Conservation (phyloP, 2,888 invertebrate species). For the Carcina quercana region DNA sequence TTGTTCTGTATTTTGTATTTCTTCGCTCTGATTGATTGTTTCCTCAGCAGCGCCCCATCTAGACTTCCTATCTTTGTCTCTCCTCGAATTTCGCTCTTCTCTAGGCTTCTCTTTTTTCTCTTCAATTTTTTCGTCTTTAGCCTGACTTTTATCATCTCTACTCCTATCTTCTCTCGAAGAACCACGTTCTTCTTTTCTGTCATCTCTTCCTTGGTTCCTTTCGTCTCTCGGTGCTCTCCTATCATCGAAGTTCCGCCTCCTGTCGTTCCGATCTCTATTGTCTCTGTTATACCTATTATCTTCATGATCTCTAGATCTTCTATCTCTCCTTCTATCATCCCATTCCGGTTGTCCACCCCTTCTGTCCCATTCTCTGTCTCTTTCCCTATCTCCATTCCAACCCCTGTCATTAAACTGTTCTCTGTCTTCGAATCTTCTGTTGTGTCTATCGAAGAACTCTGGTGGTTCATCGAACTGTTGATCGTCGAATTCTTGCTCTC, state of each 20-base stretch:
- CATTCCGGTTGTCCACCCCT: slow-evolving; percentile 27
- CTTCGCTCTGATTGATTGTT: slow-evolving; percentile 8
- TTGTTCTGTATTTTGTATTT: slow-evolving; percentile 8
- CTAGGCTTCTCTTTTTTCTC: slow-evolving; percentile 10
- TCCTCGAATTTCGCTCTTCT: slow-evolving; percentile 29
- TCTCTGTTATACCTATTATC: no score
- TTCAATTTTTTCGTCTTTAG: slow-evolving; percentile 3
- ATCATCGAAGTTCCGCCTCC: slow-evolving; percentile 38
- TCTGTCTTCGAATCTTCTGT: slow-evolving; percentile 55
- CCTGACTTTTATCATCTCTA: slow-evolving; percentile 3
- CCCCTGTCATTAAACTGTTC: slow-evolving; percentile 50
- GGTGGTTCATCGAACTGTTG: slow-evolving; percentile 41
- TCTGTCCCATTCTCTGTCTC: slow-evolving; percentile 24
- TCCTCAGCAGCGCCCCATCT: slow-evolving; percentile 61
- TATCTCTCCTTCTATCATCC: slow-evolving; percentile 44
- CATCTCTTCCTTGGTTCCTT: slow-evolving; percentile 6
- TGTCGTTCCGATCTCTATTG: slow-evolving; percentile 27
- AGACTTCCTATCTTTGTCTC: slow-evolving; percentile 58
- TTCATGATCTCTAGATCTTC: slow-evolving; percentile 37
- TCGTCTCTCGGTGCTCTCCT: slow-evolving; percentile 14
- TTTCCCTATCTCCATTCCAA: slow-evolving; percentile 47
- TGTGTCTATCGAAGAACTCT: slow-evolving; percentile 56
- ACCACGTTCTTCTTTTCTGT: slow-evolving; percentile 10
- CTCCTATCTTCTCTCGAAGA: slow-evolving; percentile 11
- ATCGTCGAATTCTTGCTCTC: slow-evolving; percentile 25